Percentiles rank a stretch among this genome's conserved stretches.
These are phyloP conservation scores for Ormyrus pomaceus DNA, from an alignment of 2,888 invertebrate genomes.

Conservation along the genomic window DNA sequence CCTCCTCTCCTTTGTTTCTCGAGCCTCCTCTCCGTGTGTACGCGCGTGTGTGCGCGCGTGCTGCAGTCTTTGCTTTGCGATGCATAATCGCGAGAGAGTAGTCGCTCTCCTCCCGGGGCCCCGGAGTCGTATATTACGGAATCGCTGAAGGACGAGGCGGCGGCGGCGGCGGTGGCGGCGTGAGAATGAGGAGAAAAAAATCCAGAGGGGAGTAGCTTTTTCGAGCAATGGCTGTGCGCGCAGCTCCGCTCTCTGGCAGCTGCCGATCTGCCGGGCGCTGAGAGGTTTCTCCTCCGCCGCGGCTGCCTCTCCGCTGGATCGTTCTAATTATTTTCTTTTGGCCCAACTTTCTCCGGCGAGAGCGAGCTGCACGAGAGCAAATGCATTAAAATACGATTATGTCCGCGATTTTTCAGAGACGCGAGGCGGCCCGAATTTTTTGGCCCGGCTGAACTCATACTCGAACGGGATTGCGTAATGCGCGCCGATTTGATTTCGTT, in stretches of 20 bases:
- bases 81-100: slow-evolving; percentile 9
- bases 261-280: neutral
- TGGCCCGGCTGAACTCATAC: too few species aligned
- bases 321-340: slow-evolving; percentile 45
- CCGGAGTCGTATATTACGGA: slow-evolving; percentile 3
- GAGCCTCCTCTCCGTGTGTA: neutral
- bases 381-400: slow-evolving; percentile 18
- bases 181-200: neutral
- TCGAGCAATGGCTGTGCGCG: slow-evolving; percentile 8
- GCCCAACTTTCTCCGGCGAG: slow-evolving; percentile 27
- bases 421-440: too few species aligned
- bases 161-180: neutral
- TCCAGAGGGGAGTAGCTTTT: slow-evolving; percentile 35
- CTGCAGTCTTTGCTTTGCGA: neutral
- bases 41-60: too few species aligned
- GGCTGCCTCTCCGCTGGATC: neutral
- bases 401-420: neutral
- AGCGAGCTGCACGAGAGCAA: neutral
- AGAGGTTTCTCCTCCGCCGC: slow-evolving; percentile 29
- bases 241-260: slow-evolving; percentile 16
- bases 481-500: too few species aligned
- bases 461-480: too few species aligned
- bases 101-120: too few species aligned
- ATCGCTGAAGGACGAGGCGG: slow-evolving; percentile 5
- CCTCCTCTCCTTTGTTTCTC: slow-evolving; percentile 34